Evolutionary conservation across 2,888 invertebrate species (phyloP), one percentile per base, ranked within the genome.

Genomic region (Lathronympha strigana): DNA sequence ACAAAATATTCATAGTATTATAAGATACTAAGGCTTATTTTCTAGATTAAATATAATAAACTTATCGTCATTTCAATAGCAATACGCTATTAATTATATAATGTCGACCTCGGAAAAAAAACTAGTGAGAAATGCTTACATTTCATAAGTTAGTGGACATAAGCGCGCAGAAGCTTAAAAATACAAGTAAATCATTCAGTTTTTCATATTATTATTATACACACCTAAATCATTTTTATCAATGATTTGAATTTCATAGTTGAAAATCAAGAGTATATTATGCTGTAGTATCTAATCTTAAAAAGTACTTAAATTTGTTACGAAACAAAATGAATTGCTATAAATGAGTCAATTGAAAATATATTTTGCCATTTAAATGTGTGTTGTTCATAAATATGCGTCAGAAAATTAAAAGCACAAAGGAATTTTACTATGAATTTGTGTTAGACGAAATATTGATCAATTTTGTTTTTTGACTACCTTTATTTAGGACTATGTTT

Each of bases 21-120:
- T 64, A 64, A 58, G 31, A 63, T 57, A 50, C 63, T 43, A 63
- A 51, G 58, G 51, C 51, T 64, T 64, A 57, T 33, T 45, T 43
- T 63, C 13, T 63, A 58, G 58, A 64, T 25, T 45, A 57, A 49
- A 50, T 45, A 45, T 45, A 54, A 45, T 58, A n/a, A 51, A 58
- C 15, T 38, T 47, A 15, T 47, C 25, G 40, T 40, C 33, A n/a
- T 51, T 54, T 54, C 19, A 45, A 19, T 40, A 49, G 53, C 40
- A 43, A 25, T 21, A 49, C 15, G 38, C 40, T 55, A 43, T 36
- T 15, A 36, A 36, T 23, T 11, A 36, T 19, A 13, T 4, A n/a
- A 21, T 54, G 51, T 31, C 31, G n/a, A 54, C 21, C 38, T 19
- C 49, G 11, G 25, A 13, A 11, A 25, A 5, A 33, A 40, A 6